Percentiles rank a stretch among this genome's conserved stretches.
Evolutionary conservation across 2,797 vertebrate genomes (phyloP).

Genomic region (Pipistrellus pygmaeus): DNA sequence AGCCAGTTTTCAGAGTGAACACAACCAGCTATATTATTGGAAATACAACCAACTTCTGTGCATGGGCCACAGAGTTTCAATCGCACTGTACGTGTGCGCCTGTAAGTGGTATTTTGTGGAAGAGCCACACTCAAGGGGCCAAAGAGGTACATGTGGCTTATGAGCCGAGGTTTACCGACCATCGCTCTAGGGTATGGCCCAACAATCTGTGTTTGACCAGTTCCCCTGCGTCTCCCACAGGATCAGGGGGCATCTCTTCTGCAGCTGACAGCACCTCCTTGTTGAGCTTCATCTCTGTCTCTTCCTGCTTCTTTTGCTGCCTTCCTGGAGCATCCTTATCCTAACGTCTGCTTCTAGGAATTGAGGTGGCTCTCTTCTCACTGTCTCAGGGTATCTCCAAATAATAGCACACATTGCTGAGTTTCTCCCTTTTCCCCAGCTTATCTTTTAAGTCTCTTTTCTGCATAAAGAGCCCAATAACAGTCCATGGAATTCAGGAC

Average conservation of each 20-base stretch:
- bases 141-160: too few relatives aligned
- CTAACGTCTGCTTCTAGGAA: background rate
- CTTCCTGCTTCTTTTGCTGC: too few relatives aligned
- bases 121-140: too few relatives aligned
- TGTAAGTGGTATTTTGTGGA: too few relatives aligned
- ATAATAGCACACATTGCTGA: too few relatives aligned
- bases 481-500: background rate
- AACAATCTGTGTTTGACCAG: accelerated
- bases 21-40: accelerated
- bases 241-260: background rate
- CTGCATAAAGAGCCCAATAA: accelerated
- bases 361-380: background rate
- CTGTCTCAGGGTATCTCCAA: accelerated
- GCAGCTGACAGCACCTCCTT: background rate
- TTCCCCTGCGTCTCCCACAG: background rate
- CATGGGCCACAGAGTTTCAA: too few relatives aligned
- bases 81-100: too few relatives aligned
- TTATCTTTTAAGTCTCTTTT: too few relatives aligned
- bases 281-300: background rate
- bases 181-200: too few relatives aligned
- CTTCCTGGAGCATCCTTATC: accelerated
- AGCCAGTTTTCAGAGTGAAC: background rate
- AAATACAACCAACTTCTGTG: background rate
- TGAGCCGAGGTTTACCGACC: too few relatives aligned
- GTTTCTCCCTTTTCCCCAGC: background rate